Base-by-base conservation (phyloP, 2,797 vertebrate genomes). In the Eulemur mongoz region DNA sequence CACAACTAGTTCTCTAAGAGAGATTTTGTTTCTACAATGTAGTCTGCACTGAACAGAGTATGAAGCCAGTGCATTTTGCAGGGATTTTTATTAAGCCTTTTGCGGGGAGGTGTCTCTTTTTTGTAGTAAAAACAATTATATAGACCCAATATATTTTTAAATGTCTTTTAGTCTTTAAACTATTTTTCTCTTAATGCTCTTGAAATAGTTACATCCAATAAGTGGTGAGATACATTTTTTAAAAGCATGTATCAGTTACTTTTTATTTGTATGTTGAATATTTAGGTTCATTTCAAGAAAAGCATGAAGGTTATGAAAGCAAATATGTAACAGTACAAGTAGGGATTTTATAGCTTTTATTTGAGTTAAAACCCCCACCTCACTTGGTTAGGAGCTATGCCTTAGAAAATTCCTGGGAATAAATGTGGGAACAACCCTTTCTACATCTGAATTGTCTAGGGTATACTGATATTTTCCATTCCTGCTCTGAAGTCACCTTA, bases 11-110 rank as follows among this genome's bases (percentile, higher is more conserved):
- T 97, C 93, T 98, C 96, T 97, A 95, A 72, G 97, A 97, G 96
- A 97, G 95, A 94, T 94, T 95, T 94, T 81, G 95, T 97, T 96
- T 96, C 89, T 96, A 97, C 96, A 97, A 95, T 96, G 96, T 97
- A 97, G 97, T 94, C 61, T 75, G 69, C 89, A 93, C 59, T 93
- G 63, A 95, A 80, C 75, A 65, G 57, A 72, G 18, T 87, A n/a
- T 8, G 48, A 48, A 91, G 32, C 48, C 48, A 84, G 25, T 91
- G 27, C n/a, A 83, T 94, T 95, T 95, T 96, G 59, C 54, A 83
- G 50, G 65, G 69, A 91, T 89, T 95, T 95, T 94, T 89, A 91
- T 89, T 89, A 82, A 93, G 30, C 40, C 67, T 84, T 94, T 95
- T 35, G 11, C n/a, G 57, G 79, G 32, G 45, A 95, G 38, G 40